Evolutionary conservation across 2,797 vertebrate genomes (phyloP), one percentile per base, ranked within the genome.

Genomic region (Podarcis lilfordi): DNA sequence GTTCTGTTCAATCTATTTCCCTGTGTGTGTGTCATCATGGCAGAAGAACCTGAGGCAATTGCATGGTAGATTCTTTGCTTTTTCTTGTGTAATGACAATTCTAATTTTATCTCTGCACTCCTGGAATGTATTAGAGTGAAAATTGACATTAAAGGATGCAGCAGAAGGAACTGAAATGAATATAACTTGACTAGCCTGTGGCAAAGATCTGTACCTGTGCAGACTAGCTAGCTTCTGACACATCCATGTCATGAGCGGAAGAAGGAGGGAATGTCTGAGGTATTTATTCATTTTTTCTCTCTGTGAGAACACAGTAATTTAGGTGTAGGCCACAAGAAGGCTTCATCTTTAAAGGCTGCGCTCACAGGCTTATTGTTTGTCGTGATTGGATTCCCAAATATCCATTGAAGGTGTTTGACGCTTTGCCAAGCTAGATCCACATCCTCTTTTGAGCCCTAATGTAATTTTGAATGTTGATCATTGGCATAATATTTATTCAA

Each of bases 11-110:
- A 50, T 89, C 88, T 74, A 37, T 85, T 88, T 88, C 43, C 77
- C 37, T 71, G 5, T 66, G 59, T 71, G 4, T 66, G 59, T 85
- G 88, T 80, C 78, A 55, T 69, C 37, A 74, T n/a, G 69, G 77
- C 55, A 80, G 50, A 80, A 64, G 83, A 55, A 81, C 83, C 77
- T 37, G 75, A 80, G 75, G 85, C 66, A 32, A 55, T 84, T 84
- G 78, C 76, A 68, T 55, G 35, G 55, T 66, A 66, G 55, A 84
- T 64, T 66, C 68, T 79, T 72, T 61, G 59, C 35, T 78, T 80
- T 80, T 74, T 87, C 82, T 66, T 29, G 27, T 84, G 84, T 76
- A 83, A 84, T 80, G 77, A 21, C 29, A 55, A 37, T 61, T 91
- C 11, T 0, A 4, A 7, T 89, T 80, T 68, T 79, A 83, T 89